These are phyloP conservation scores for Eriosoma lanigerum DNA, from an alignment of 1,140 invertebrate species.

Conservation along the genomic window DNA sequence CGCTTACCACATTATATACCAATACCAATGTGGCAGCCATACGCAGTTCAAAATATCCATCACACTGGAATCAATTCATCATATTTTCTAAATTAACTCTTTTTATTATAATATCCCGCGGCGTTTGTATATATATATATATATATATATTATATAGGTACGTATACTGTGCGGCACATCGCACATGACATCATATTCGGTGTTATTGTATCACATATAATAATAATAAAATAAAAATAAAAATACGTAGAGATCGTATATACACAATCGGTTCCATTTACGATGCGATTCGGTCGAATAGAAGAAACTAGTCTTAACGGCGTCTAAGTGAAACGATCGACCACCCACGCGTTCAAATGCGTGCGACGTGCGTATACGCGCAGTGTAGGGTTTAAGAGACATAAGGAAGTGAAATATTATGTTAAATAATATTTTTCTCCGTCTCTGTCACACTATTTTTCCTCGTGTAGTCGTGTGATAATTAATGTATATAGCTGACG, in stretches of 20 bases:
- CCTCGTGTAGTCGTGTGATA: no score
- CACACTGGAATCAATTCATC: conserved; percentile 15
- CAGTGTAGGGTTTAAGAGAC: background rate
- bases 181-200: background rate
- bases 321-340: conserved; percentile 42
- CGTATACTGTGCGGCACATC: background rate
- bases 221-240: background rate
- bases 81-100: conserved; percentile 40
- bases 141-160: no score
- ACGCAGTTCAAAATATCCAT: background rate
- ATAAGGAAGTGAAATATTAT: conserved; percentile 16
- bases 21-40: background rate
- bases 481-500: no score
- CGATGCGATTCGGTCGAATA: background rate
- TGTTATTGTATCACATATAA: background rate
- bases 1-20: background rate
- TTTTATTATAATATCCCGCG: conserved; percentile 21
- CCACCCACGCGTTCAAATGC: conserved; percentile 25
- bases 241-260: background rate
- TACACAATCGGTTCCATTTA: conserved; percentile 39
- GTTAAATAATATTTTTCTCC: background rate
- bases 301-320: conserved; percentile 29
- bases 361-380: background rate
- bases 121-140: background rate
- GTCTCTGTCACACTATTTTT: background rate